phyloP scores from a whole-genome alignment of 2,797 vertebrate genomes.

The Lophotriccus pileatus region DNA sequence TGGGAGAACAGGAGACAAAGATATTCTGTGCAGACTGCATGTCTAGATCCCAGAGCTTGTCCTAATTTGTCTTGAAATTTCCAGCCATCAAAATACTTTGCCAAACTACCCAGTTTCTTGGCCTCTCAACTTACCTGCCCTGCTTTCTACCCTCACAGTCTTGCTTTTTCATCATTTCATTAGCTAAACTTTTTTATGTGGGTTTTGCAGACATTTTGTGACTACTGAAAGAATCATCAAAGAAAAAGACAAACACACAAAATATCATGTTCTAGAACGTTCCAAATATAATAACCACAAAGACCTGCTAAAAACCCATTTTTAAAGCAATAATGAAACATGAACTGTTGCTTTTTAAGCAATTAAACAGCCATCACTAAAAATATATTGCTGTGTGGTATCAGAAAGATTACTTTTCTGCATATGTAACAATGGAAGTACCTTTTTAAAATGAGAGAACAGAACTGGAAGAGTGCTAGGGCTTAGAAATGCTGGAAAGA shows the following conservation, averaged over 20 bases:
- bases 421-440: background rate
- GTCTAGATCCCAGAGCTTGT: background rate
- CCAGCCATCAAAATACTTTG: background rate
- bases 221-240: background rate
- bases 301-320: background rate
- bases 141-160: background rate
- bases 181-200: background rate
- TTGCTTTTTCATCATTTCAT: background rate
- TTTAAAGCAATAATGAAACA: background rate
- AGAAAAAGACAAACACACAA: background rate
- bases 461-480: background rate
- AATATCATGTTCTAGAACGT: background rate
- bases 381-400: background rate
- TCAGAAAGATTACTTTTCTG: background rate
- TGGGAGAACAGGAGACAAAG: conserved; percentile 4
- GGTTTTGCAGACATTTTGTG: background rate
- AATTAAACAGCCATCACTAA: background rate
- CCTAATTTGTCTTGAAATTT: background rate
- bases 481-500: background rate
- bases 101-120: conserved; percentile 7
- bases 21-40: background rate
- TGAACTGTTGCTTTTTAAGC: background rate
- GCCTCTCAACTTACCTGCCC: conserved; percentile 13
- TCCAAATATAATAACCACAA: background rate
- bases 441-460: background rate